Percentiles rank a stretch among this genome's conserved stretches.
phyloP scores from a whole-genome alignment of 2,888 invertebrate genomes.

The Autographa gamma region DNA sequence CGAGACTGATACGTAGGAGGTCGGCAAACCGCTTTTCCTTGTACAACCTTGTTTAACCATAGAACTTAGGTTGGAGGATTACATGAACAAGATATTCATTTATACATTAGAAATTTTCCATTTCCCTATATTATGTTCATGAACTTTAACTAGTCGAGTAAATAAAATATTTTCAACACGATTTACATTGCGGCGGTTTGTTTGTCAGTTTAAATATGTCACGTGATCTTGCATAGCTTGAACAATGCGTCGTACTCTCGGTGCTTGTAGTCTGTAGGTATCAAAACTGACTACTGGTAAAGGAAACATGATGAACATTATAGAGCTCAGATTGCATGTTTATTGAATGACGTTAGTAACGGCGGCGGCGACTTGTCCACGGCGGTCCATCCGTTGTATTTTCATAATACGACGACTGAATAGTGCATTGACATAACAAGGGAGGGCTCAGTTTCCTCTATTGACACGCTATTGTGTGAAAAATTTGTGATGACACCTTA shows the following conservation, averaged over 20 bases:
- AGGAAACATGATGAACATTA: conserved; percentile 55
- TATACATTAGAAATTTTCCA: neutral
- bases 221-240: conserved; percentile 40
- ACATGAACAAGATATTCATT: neutral
- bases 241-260: conserved; percentile 56
- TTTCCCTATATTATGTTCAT: neutral
- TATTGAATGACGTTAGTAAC: conserved; percentile 52
- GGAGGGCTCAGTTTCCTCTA: conserved; percentile 50
- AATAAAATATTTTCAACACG: neutral
- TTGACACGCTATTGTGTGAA: conserved; percentile 47
- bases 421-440: conserved; percentile 61
- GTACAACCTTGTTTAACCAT: conserved; percentile 39
- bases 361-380: conserved; percentile 35
- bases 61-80: conserved; percentile 1
- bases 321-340: conserved; percentile 58
- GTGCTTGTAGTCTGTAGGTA: conserved; percentile 41
- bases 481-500: conserved; percentile 20
- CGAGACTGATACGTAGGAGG: conserved; percentile 64
- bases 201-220: conserved; percentile 41
- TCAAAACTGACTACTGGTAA: conserved; percentile 50
- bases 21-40: conserved; percentile 68
- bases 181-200: conserved; percentile 22
- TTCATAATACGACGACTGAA: conserved; percentile 59
- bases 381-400: conserved; percentile 55
- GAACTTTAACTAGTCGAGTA: neutral